These are phyloP conservation scores for Panopea generosa DNA, from an alignment of 2,888 invertebrate genomes.

Conservation along the genomic window DNA sequence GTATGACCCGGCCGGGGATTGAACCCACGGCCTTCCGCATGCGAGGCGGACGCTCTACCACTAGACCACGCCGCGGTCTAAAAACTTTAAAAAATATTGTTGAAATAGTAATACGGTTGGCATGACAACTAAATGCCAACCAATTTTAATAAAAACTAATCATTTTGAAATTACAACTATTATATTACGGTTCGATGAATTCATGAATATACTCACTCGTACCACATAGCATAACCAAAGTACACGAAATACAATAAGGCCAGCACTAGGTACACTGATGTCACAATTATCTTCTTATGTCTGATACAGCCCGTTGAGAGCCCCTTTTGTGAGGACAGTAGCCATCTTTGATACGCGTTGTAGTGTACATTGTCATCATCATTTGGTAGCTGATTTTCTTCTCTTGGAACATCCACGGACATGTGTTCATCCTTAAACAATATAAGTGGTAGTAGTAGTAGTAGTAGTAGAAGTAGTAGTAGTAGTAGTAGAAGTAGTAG, in stretches of 20 bases:
- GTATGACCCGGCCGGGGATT: no score
- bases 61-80: no score
- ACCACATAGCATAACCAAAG: constrained; percentile 61
- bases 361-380: not conserved
- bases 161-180: no score
- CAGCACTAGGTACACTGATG: constrained; percentile 23
- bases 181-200: no score
- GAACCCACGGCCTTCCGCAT: no score
- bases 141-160: no score
- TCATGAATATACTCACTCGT: constrained; percentile 41
- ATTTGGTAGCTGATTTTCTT: not conserved
- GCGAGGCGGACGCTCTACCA: no score
- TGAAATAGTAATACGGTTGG: no score
- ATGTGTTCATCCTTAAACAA: no score
- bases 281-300: constrained; percentile 27
- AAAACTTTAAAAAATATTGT: no score
- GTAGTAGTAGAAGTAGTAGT: constrained; percentile 20
- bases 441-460: constrained; percentile 18
- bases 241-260: constrained; percentile 54
- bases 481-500: constrained; percentile 19
- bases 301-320: not conserved
- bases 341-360: not conserved
- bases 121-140: no score
- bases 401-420: constrained; percentile 5
- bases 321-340: constrained; percentile 18